Evolutionary conservation across 2,797 vertebrate genomes (phyloP), one percentile per base, ranked within the genome.

Genomic region (Pantherophis alleghaniensis): DNA sequence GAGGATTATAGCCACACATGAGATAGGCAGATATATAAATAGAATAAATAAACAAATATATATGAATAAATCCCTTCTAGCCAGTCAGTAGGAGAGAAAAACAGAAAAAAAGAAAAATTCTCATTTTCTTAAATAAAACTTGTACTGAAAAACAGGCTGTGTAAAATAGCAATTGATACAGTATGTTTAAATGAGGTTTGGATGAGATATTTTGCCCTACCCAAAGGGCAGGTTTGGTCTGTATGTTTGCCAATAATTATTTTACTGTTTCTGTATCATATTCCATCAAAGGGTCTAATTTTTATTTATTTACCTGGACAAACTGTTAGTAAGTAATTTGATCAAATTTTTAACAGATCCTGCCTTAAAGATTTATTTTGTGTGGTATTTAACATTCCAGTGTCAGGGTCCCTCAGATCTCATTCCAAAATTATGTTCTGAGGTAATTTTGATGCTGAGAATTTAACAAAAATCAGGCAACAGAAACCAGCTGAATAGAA

Each of bases 271-370:
- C 47, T 79, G 51, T 42, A 37, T 79, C 22, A 32, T 92, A 60
- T 91, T 89, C 61, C 57, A 4, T 20, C 42, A 28, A 94, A 37
- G 12, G 91, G n/a, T 57, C 47, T 91, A 69, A 88, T 32, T 83
- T 87, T 87, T 90, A 90, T 91, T 93, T 89, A 57, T 93, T 91
- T 93, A 86, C 88, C 86, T 92, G 11, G 42, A 90, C 61, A 87
- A 11, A 53, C 12, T 90, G 59, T 56, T 86, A 24, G 60, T 92
- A 26, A 59, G 37, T 92, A 55, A 87, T 79, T 69, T 14, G 91
- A 91, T 42, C 37, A 92, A 22, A 92, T 90, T 59, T 92, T 91
- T 94, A 94, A 92, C 95, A 95, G 89, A 91, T 91, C 74, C 63
- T 63, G 57, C 93, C 22, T 91, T 92, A 88, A 92, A 86, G 20